Conservation (phyloP, 1,140 invertebrate genomes). For the Drosophila orosa region DNA sequence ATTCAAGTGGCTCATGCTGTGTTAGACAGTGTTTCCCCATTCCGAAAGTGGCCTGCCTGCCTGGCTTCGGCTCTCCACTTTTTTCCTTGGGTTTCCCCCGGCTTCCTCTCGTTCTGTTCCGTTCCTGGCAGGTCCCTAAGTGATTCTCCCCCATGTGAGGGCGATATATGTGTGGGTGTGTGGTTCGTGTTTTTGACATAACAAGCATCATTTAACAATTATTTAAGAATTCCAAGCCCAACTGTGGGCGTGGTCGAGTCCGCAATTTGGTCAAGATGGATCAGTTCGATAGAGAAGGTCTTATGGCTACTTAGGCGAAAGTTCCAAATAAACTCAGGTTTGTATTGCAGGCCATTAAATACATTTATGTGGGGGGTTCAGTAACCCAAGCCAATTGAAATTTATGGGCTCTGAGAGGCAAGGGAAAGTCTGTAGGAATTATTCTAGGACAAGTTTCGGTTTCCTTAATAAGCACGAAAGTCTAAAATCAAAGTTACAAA, state of each 20-base stretch:
- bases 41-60: slow-evolving; percentile 51
- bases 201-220: slow-evolving; percentile 83
- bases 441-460: neutral
- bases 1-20: slow-evolving; percentile 77
- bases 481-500: neutral
- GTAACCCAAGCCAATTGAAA: slow-evolving; percentile 9
- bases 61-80: slow-evolving; percentile 28
- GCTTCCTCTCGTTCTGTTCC: neutral
- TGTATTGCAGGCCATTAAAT: slow-evolving; percentile 38
- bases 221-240: slow-evolving; percentile 69
- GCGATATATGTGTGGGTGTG: slow-evolving; percentile 22
- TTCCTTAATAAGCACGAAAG: neutral
- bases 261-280: slow-evolving; percentile 59
- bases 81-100: neutral
- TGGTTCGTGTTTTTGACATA: slow-evolving; percentile 76
- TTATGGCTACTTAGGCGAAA: slow-evolving; percentile 19
- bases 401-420: slow-evolving; percentile 7
- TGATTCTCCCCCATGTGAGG: slow-evolving; percentile 57
- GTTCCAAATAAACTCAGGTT: slow-evolving; percentile 18
- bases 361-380: slow-evolving; percentile 16
- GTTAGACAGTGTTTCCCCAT: slow-evolving; percentile 75
- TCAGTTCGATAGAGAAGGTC: slow-evolving; percentile 34
- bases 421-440: neutral
- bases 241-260: slow-evolving; percentile 40
- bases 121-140: slow-evolving; percentile 57